Evolutionary conservation across 2,113 vertebrate genomes (phyloP), one percentile per base, ranked within the genome.

Genomic region (Haliaeetus leucogaster): DNA sequence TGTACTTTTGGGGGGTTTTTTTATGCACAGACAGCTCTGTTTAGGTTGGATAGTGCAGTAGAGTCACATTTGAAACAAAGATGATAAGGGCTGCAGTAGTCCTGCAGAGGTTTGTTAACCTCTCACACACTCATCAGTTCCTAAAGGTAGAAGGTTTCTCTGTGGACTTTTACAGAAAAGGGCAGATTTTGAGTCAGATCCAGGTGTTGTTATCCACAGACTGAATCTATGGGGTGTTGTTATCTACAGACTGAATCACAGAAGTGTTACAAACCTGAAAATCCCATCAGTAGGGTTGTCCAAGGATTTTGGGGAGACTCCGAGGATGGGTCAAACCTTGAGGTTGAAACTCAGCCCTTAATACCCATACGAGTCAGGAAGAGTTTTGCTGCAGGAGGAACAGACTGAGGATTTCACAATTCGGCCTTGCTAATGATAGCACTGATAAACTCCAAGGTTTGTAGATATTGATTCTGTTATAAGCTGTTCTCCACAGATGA

Each of bases 241-340:
- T 55, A 34, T 29, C 5, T 38, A 66, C 11, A 36, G 36, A 58
- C 8, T 82, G 38, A 50, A 34, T 56, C 50, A 48, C 23, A 47
- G 22, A 50, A 71, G 7, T 6, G 15, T 65, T 81, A 36, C 2
- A 78, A 22, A 61, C n/a, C n/a, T 56, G 18, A 23, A 74, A 91
- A 79, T 45, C 14, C 29, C 25, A 25, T 40, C 3, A 0, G 3
- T 16, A 34, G 16, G 11, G 9, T 18, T 42, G 7, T 34, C 32
- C 13, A 16, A 43, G 17, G 63, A 66, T 55, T 62, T 7, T 22
- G 20, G 17, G 13, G 32, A 52, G 2, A 38, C 26, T 36, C 25
- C 0, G 0, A 74, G 11, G 21, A 19, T 29, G 16, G 12, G 12
- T 63, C 25, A 76, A 81, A 43, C 21, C 15, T 43, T 7, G 13